These are phyloP conservation scores for Parazoanthus swiftii DNA, from an alignment of 92 coral and sea anemone species.

Conservation along the genomic window DNA sequence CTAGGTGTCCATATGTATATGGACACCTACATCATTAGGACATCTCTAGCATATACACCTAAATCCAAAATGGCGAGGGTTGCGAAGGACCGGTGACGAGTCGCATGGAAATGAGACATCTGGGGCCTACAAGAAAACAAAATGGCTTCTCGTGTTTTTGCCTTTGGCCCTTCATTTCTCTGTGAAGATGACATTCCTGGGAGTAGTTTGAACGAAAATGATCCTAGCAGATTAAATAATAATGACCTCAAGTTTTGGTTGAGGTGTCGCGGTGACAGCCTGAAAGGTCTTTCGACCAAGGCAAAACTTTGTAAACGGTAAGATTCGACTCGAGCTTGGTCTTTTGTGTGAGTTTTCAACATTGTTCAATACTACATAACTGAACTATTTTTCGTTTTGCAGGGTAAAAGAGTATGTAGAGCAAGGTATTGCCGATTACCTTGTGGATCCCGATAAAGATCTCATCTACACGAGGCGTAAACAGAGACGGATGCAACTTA, in stretches of 20 bases:
- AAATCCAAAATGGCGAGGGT: no score
- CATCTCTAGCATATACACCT: no score
- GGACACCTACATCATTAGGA: no score
- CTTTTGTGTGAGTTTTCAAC: no score
- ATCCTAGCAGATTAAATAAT: slow-evolving; percentile 30
- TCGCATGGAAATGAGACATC: no score
- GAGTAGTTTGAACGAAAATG: slow-evolving; percentile 47
- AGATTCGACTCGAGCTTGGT: not conserved
- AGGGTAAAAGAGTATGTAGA: slow-evolving; percentile 48
- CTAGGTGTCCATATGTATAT: no score
- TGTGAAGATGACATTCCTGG: slow-evolving; percentile 59
- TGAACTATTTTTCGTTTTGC: no score
- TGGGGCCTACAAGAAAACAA: no score
- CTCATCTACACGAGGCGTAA: slow-evolving; percentile 38
- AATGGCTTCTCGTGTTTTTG: no score
- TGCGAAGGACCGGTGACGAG: no score
- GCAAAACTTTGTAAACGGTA: slow-evolving; percentile 35
- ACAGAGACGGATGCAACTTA: not conserved
- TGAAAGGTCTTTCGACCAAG: slow-evolving; percentile 50
- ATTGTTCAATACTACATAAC: no score
- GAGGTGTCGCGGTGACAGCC: slow-evolving; percentile 40
- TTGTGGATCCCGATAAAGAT: slow-evolving; percentile 41
- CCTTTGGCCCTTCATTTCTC: slow-evolving; percentile 21
- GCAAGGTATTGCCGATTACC: not conserved
- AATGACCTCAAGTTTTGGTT: slow-evolving; percentile 44